Conservation (phyloP, 2,888 invertebrate species). For the Bunonema sp. region DNA sequence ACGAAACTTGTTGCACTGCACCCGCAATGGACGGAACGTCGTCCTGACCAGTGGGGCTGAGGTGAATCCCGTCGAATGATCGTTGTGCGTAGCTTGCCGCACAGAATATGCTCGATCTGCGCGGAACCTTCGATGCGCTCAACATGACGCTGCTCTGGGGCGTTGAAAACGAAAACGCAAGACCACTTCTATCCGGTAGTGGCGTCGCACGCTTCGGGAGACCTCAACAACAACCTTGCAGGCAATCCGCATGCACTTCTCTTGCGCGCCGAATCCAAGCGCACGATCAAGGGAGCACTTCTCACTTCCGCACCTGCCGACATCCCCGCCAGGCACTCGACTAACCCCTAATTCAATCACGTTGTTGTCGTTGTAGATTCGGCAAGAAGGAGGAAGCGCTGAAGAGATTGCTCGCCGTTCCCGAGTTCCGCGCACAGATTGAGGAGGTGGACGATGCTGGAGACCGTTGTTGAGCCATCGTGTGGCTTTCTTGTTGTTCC, state of each 20-base stretch:
- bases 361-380: background rate
- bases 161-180: slow-evolving; percentile 6
- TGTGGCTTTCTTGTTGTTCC: background rate
- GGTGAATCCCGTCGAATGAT: too few species aligned
- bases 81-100: too few species aligned
- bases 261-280: slow-evolving; percentile 12
- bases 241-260: slow-evolving; percentile 11
- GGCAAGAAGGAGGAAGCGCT: background rate
- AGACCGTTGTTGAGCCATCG: background rate
- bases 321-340: slow-evolving; percentile 6
- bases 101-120: slow-evolving; percentile 12
- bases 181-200: slow-evolving; percentile 11
- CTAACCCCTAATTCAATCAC: background rate
- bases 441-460: background rate
- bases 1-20: slow-evolving; percentile 16
- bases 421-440: slow-evolving; percentile 1
- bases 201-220: background rate
- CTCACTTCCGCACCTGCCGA: slow-evolving; percentile 7
- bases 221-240: slow-evolving; percentile 4
- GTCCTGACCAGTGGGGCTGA: slow-evolving; percentile 28
- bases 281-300: slow-evolving; percentile 16
- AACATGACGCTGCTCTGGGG: slow-evolving; percentile 21
- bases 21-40: slow-evolving; percentile 17
- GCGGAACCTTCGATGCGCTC: slow-evolving; percentile 22
- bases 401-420: slow-evolving; percentile 1